Conservation (phyloP, 30 jellyfish, hydroid and myxozoan species). For the Hydractinia echinata region DNA sequence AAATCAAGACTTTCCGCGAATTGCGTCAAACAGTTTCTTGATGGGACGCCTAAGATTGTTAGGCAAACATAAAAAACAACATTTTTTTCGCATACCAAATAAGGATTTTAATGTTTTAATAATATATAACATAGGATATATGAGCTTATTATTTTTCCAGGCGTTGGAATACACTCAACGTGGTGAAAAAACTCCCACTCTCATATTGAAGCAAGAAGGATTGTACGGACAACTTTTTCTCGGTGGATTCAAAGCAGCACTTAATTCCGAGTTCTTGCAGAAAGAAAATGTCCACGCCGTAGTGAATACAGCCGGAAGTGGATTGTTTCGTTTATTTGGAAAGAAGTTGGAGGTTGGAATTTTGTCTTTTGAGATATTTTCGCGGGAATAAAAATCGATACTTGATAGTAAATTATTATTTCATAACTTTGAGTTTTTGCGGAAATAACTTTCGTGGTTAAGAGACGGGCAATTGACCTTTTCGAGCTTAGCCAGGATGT, state of each 20-base stretch:
- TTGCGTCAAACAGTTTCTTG: too few relatives aligned
- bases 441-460: too few relatives aligned
- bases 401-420: background rate
- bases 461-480: too few relatives aligned
- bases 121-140: background rate
- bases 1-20: too few relatives aligned
- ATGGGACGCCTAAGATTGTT: too few relatives aligned
- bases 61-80: too few relatives aligned
- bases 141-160: conserved; percentile 18
- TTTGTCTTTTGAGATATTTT: background rate
- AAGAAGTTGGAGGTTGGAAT: conserved; percentile 51
- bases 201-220: conserved; percentile 37
- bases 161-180: conserved; percentile 73
- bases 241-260: conserved; percentile 85
- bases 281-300: conserved; percentile 45
- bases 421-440: too few relatives aligned
- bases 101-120: too few relatives aligned
- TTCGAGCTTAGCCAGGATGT: too few relatives aligned
- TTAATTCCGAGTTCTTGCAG: conserved; percentile 44
- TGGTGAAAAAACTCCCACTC: conserved; percentile 57
- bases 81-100: too few relatives aligned
- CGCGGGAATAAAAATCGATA: background rate
- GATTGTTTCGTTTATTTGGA: conserved; percentile 62
- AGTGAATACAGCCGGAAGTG: conserved; percentile 70
- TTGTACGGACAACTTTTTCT: conserved; percentile 50